Conservation (phyloP, 2,797 vertebrate genomes). For the Zenarchopterus dispar region DNA sequence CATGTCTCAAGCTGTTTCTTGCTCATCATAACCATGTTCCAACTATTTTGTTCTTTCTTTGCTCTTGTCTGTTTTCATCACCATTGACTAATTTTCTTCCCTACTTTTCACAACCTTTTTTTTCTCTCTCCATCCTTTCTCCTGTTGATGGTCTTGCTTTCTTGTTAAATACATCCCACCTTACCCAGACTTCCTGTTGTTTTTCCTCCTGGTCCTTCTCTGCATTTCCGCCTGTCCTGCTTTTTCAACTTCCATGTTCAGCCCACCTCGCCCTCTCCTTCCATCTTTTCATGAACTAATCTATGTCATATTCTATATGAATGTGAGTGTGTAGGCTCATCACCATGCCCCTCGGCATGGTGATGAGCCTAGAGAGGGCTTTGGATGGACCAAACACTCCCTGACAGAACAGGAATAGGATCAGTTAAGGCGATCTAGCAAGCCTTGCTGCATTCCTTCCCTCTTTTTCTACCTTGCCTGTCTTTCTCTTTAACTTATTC, state of each 20-base stretch:
- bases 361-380: slow-evolving; percentile 61
- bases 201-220: slow-evolving; percentile 21
- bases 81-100: neutral
- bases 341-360: slow-evolving; percentile 72
- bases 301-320: slow-evolving; percentile 45
- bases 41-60: slow-evolving; percentile 1
- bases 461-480: slow-evolving; percentile 15
- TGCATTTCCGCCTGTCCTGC: slow-evolving; percentile 9
- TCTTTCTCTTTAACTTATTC: slow-evolving; percentile 42
- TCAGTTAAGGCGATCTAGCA: slow-evolving; percentile 78
- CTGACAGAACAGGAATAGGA: slow-evolving; percentile 76
- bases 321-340: slow-evolving; percentile 52
- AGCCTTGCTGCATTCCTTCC: slow-evolving; percentile 36
- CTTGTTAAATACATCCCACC: slow-evolving; percentile 28
- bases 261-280: slow-evolving; percentile 19
- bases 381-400: slow-evolving; percentile 66
- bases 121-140: slow-evolving; percentile 23
- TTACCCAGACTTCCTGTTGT: slow-evolving; percentile 18
- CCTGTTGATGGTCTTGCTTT: slow-evolving; percentile 27
- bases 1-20: slow-evolving; percentile 5
- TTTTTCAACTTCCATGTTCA: slow-evolving; percentile 37
- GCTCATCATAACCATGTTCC: slow-evolving; percentile 18
- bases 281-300: slow-evolving; percentile 42
- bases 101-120: neutral
- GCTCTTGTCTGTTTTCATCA: slow-evolving; percentile 23